These are phyloP conservation scores for Orthonevra nobilis DNA, from an alignment of 2,888 invertebrate genomes.

Conservation along the genomic window DNA sequence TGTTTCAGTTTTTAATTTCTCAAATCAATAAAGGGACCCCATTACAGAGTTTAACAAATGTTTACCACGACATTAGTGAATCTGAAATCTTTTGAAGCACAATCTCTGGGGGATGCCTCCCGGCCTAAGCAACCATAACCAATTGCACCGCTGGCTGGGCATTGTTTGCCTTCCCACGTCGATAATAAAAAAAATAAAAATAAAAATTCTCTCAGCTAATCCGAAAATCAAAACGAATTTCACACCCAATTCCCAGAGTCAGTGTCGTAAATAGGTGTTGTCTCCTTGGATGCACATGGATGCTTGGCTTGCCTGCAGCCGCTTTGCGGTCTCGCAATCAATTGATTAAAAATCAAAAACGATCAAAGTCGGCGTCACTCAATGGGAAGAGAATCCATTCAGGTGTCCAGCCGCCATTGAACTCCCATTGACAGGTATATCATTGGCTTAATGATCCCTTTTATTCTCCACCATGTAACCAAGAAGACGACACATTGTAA, in stretches of 20 bases:
- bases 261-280: slow-evolving; percentile 58
- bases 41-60: too few relatives aligned
- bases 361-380: slow-evolving; percentile 62
- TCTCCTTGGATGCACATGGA: slow-evolving; percentile 14
- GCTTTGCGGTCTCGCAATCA: slow-evolving; percentile 64
- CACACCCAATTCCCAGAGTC: slow-evolving; percentile 55
- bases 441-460: slow-evolving; percentile 61
- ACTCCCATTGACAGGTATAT: slow-evolving; percentile 61
- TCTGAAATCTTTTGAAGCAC: too few relatives aligned
- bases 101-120: too few relatives aligned
- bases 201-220: slow-evolving; percentile 23
- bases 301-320: neutral
- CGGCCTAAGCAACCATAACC: slow-evolving; percentile 32
- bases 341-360: slow-evolving; percentile 47
- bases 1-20: too few relatives aligned
- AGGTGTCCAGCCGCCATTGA: slow-evolving; percentile 31
- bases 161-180: slow-evolving; percentile 17
- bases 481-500: slow-evolving; percentile 26
- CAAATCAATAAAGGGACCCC: too few relatives aligned
- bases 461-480: slow-evolving; percentile 4
- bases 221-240: slow-evolving; percentile 44
- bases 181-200: too few relatives aligned
- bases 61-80: too few relatives aligned
- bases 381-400: slow-evolving; percentile 31
- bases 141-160: slow-evolving; percentile 7